phyloP scores from a whole-genome alignment of 2,113 vertebrate species.

The Cervus canadensis region DNA sequence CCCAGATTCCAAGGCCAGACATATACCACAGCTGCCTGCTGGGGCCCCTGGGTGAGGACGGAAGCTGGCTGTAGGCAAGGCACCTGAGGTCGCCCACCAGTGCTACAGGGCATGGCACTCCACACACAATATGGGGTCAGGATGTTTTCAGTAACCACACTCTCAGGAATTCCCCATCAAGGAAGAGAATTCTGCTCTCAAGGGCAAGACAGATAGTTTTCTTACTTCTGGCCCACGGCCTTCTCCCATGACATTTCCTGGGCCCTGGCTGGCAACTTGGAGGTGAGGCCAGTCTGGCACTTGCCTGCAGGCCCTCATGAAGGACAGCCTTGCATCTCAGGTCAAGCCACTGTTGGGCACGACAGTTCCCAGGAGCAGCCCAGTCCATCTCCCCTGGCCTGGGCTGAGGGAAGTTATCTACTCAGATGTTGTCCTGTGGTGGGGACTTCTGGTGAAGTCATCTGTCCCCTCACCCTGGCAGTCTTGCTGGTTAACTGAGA shows the following conservation, averaged over 20 bases:
- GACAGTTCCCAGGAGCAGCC: not conserved
- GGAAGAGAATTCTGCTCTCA: not conserved
- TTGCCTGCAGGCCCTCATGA: not conserved
- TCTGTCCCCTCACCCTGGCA: not conserved
- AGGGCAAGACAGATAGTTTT: not conserved
- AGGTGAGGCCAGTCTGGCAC: not conserved
- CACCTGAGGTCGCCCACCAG: not conserved
- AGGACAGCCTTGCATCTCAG: too few species aligned
- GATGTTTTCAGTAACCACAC: not conserved
- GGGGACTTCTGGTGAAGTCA: not conserved
- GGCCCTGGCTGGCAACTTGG: not conserved
- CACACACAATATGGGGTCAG: accelerated
- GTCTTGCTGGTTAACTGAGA: not conserved
- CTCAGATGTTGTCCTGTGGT: not conserved
- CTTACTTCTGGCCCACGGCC: not conserved
- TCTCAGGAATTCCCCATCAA: not conserved
- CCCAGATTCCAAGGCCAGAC: not conserved
- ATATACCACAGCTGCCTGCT: not conserved
- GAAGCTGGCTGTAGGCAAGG: not conserved
- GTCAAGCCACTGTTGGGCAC: accelerated
- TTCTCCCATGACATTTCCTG: not conserved
- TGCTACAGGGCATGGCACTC: accelerated
- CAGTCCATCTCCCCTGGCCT: not conserved
- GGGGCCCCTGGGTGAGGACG: not conserved
- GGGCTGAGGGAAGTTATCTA: not conserved